These are phyloP conservation scores for Excalfactoria chinensis DNA, from an alignment of 2,113 vertebrate species.

Conservation along the genomic window DNA sequence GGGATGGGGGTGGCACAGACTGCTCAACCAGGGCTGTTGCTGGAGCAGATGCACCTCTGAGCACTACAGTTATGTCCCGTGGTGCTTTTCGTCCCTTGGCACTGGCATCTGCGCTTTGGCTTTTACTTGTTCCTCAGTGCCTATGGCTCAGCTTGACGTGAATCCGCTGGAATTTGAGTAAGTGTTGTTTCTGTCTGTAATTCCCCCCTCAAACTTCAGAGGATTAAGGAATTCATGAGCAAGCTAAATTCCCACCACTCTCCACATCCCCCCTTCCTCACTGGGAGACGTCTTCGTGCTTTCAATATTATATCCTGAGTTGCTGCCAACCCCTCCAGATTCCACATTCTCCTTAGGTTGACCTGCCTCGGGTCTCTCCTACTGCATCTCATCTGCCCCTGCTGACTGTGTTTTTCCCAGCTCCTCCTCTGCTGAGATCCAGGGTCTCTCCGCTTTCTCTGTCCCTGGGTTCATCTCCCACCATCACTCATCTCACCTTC, in stretches of 20 bases:
- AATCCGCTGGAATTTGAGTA: not conserved
- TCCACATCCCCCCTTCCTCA: not conserved
- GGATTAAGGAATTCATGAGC: constrained; percentile 45
- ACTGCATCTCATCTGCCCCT: not conserved
- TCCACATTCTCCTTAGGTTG: not conserved
- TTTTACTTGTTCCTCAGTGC: not conserved
- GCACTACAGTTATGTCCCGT: not conserved
- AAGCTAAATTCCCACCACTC: constrained; percentile 7
- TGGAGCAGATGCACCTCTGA: not conserved
- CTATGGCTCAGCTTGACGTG: not conserved
- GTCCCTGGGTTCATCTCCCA: not conserved
- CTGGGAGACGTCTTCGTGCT: not conserved
- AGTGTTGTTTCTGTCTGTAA: not conserved
- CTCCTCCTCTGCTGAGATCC: not conserved
- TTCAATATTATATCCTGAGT: not conserved
- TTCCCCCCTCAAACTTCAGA: constrained; percentile 17
- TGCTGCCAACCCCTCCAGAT: not conserved
- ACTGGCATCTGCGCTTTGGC: not conserved
- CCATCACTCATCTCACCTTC: not conserved
- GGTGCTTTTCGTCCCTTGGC: not conserved
- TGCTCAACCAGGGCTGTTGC: not conserved
- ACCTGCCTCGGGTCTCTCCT: not conserved
- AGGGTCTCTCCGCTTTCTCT: accelerated
- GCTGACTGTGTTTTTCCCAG: not conserved
- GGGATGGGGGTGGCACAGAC: not conserved